These are phyloP conservation scores for Procambarus virginalis DNA, from an alignment of 1,140 invertebrate species.

Conservation along the genomic window DNA sequence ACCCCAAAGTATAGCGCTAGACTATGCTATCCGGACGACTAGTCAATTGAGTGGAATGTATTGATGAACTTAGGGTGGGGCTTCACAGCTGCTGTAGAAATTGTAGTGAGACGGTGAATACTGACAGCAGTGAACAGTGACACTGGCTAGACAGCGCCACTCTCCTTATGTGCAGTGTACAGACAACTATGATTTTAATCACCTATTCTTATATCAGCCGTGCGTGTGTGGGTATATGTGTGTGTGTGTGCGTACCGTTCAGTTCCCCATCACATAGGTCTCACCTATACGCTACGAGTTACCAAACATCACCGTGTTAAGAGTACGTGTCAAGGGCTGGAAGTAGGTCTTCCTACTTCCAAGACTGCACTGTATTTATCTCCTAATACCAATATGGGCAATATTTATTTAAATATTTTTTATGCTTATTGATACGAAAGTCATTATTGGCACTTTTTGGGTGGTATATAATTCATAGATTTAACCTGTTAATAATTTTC, in stretches of 20 bases:
- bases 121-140: background rate
- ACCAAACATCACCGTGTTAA: background rate
- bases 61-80: too few species aligned
- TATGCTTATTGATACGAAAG: background rate
- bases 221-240: conserved; percentile 2
- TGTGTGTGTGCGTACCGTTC: conserved; percentile 2
- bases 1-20: background rate
- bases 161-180: background rate
- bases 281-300: background rate
- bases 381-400: background rate
- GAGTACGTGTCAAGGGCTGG: background rate
- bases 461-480: conserved; percentile 1
- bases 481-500: background rate
- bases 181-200: background rate
- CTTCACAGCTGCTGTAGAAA: background rate
- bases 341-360: background rate
- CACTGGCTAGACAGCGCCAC: background rate
- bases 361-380: background rate
- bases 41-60: background rate
- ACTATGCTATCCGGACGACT: background rate
- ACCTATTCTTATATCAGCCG: conserved; percentile 7
- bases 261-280: background rate
- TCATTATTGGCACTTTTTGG: conserved; percentile 1
- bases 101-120: background rate
- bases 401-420: background rate